Base-by-base conservation (phyloP, 1,140 invertebrate species). In the Melanaphis sacchari region DNA sequence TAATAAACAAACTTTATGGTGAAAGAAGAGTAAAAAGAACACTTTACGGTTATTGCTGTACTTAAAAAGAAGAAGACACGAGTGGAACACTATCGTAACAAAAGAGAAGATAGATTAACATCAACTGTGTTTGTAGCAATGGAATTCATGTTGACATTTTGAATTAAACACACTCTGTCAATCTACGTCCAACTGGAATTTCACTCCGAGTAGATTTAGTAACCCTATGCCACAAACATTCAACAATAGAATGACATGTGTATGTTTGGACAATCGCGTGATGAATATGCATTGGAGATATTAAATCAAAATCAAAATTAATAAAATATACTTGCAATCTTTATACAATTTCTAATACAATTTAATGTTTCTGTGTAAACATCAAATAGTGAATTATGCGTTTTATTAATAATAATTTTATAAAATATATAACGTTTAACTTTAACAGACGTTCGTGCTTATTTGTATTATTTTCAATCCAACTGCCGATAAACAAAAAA, bases 91-190 rank as follows among this genome's bases (percentile, higher is more conserved):
- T 66, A 66, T 38, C 22, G 18, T 24, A 90, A 90, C 46, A 52
- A 90, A 59, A 90, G n/a, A 54, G 49, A 90, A 54, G n/a, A 66
- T 90, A 31, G 40, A 54, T 54, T 90, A 40, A 90, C 88, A 52
- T 59, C 36, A 43, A 59, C 88, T 36, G 36, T 38, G 22, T 54
- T 59, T 43, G 38, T 6, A n/a, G 38, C 11, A 88, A 66, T 90
- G 38, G 52, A 66, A 90, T 90, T 90, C n/a, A 90, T n/a, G 89
- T 41, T 90, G 52, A 90, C 89, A 41, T 90, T 90, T 90, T 66
- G 38, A 90, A 90, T 90, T 43, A 90, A 90, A 90, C 36, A 59
- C 82, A 38, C n/a, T 54, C 52, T 66, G 89, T 66, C 89, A 59
- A 90, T 90, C 38, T 15, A 59, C 36, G 49, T 90, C 46, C n/a